phyloP scores from a whole-genome alignment of 2,113 vertebrate species.

The Engystomops pustulosus region DNA sequence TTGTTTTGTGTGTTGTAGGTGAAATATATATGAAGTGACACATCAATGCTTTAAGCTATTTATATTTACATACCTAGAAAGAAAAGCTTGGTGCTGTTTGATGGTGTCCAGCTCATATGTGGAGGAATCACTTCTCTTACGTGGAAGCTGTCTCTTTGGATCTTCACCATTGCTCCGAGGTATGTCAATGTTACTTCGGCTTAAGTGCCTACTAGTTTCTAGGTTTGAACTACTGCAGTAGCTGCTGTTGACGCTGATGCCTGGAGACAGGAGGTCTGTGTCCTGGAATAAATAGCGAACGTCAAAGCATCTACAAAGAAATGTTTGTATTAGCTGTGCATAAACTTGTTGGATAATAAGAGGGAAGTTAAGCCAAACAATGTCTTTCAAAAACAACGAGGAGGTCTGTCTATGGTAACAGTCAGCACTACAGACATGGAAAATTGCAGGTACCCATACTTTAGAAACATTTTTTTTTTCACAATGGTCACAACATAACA shows the following conservation, averaged over 20 bases:
- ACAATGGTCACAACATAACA: too few relatives aligned
- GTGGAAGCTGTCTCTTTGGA: conserved; percentile 82
- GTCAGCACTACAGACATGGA: too few relatives aligned
- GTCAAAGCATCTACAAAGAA: background rate
- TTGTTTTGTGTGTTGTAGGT: too few relatives aligned
- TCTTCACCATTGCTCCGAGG: conserved; percentile 83
- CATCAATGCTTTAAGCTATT: background rate
- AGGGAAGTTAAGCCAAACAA: too few relatives aligned
- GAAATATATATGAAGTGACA: background rate
- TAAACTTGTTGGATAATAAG: background rate
- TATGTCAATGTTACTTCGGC: conserved; percentile 94
- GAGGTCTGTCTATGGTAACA: too few relatives aligned
- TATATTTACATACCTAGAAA: conserved; percentile 81
- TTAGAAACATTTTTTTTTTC: too few relatives aligned
- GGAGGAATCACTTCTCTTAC: conserved; percentile 93
- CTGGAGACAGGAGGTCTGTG: conserved; percentile 90
- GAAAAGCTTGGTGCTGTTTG: conserved; percentile 93
- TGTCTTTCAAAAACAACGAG: too few relatives aligned
- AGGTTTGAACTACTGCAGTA: conserved; percentile 79
- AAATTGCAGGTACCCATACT: too few relatives aligned
- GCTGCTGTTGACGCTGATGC: conserved; percentile 79
- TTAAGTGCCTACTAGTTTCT: conserved; percentile 90
- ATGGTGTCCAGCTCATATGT: conserved; percentile 93
- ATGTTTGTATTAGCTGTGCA: background rate
- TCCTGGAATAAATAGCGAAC: conserved; percentile 74